These are phyloP conservation scores for Dynastes maya DNA, from an alignment of 2,888 invertebrate genomes.

Conservation along the genomic window DNA sequence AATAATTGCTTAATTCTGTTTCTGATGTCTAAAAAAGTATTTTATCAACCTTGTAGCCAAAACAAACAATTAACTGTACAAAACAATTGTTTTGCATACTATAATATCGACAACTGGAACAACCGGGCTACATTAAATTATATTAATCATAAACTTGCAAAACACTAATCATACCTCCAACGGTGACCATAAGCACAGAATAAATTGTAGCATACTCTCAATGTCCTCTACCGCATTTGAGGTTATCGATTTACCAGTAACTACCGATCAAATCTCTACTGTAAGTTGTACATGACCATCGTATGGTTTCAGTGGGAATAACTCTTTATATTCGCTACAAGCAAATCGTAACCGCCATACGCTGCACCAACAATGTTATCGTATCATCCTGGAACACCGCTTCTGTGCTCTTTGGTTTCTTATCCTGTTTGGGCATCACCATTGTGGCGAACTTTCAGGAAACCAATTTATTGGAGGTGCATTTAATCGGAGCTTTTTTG, in stretches of 20 bases:
- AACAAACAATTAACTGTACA: too few relatives aligned
- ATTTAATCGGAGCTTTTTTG: conserved; percentile 79
- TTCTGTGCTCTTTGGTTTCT: conserved; percentile 69
- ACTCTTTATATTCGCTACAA: conserved; percentile 53
- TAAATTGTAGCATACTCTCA: background rate
- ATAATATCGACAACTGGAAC: too few relatives aligned
- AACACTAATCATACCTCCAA: too few relatives aligned
- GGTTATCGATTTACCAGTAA: conserved; percentile 2
- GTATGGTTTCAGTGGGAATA: conserved; percentile 52
- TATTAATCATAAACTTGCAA: too few relatives aligned
- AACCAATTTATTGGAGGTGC: conserved; percentile 78
- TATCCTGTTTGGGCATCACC: conserved; percentile 78
- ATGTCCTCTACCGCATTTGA: background rate
- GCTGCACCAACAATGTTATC: conserved; percentile 6
- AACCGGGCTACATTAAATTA: too few relatives aligned
- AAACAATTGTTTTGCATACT: too few relatives aligned
- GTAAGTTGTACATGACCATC: background rate
- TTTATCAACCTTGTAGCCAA: too few relatives aligned
- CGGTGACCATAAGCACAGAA: too few relatives aligned
- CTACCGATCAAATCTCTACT: background rate
- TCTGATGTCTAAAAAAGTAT: too few relatives aligned
- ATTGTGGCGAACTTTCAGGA: conserved; percentile 84
- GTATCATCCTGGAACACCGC: conserved; percentile 59
- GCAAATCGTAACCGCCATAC: conserved; percentile 52
- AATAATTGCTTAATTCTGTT: too few relatives aligned